Conservation (phyloP, 2,113 vertebrate genomes). For the Thamnophis sirtalis region DNA sequence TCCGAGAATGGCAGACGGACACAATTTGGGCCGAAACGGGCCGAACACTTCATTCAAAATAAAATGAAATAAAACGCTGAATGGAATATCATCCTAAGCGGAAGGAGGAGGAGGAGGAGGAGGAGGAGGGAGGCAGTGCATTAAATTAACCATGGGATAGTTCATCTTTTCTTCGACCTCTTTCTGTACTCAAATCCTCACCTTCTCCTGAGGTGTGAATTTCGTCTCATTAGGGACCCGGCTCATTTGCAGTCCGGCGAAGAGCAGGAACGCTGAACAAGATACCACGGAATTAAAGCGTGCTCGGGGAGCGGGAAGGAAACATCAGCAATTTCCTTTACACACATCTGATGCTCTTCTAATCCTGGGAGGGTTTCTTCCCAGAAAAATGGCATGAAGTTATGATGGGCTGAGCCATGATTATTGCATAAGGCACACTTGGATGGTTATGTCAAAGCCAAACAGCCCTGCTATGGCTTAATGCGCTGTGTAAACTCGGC, state of each 20-base stretch:
- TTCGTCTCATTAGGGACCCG: rapidly evolving
- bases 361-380: background rate
- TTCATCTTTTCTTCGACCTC: rapidly evolving
- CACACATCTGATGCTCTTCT: background rate
- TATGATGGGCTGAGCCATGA: background rate
- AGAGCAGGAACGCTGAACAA: rapidly evolving
- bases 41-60: background rate
- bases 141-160: background rate
- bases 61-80: rapidly evolving
- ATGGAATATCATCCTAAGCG: background rate
- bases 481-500: background rate
- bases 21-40: conserved; percentile 6
- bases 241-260: rapidly evolving
- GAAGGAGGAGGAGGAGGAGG: background rate
- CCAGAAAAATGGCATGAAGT: background rate
- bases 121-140: background rate
- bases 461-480: background rate
- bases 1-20: rapidly evolving
- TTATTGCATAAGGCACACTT: background rate
- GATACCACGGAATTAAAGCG: background rate
- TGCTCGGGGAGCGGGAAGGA: background rate
- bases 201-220: rapidly evolving
- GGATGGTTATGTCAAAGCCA: background rate
- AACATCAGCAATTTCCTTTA: background rate
- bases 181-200: background rate